These are phyloP conservation scores for Antechinus stuartii DNA, from an alignment of 2,113 vertebrate genomes.

Conservation along the genomic window DNA sequence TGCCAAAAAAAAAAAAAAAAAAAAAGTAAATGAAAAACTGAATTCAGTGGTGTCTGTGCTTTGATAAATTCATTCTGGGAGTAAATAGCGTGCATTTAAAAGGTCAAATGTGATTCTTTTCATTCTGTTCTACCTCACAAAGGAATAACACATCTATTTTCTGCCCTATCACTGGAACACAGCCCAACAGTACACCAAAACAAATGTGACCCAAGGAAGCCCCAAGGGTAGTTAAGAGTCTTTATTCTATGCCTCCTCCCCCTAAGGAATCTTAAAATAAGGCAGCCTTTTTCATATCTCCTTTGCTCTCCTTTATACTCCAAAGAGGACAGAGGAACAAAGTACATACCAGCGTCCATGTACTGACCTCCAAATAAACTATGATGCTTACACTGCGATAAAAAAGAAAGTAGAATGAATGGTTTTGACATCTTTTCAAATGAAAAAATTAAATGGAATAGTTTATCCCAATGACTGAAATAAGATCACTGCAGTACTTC, in stretches of 20 bases:
- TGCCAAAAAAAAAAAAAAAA: neutral
- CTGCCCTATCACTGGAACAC: slow-evolving; percentile 22
- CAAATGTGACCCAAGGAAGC: neutral
- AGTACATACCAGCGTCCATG: neutral
- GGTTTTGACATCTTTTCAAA: slow-evolving; percentile 36
- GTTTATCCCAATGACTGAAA: slow-evolving; percentile 9
- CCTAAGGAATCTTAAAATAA: neutral
- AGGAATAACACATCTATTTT: slow-evolving; percentile 29
- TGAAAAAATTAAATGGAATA: slow-evolving; percentile 34
- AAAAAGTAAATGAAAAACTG: slow-evolving; percentile 51
- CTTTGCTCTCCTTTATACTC: neutral
- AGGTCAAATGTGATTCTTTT: slow-evolving; percentile 60
- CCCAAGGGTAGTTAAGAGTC: neutral
- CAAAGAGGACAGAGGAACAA: neutral
- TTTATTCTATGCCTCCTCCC: neutral
- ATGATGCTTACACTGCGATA: neutral
- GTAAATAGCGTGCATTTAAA: slow-evolving; percentile 70
- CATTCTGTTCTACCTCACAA: slow-evolving; percentile 36
- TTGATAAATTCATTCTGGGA: slow-evolving; percentile 58
- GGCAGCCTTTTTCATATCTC: neutral
- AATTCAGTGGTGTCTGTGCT: slow-evolving; percentile 37
- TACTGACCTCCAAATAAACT: neutral
- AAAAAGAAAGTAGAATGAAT: neutral
- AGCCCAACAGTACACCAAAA: neutral
- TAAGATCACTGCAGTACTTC: neutral